phyloP scores from a whole-genome alignment of 2,888 invertebrate species.

The Himalopsyche japonica region DNA sequence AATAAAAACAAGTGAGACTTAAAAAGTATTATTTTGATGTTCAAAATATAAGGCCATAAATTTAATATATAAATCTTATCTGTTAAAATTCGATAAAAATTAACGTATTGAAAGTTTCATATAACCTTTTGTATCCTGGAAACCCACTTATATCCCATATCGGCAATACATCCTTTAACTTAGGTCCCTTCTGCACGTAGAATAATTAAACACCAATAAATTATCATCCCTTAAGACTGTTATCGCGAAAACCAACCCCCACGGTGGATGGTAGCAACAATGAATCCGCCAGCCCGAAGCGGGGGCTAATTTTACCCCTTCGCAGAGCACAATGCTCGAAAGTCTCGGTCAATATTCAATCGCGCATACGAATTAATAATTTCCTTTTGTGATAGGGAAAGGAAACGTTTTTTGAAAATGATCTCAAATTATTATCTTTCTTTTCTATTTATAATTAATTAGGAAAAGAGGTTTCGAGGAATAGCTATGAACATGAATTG shows the following conservation, averaged over 20 bases:
- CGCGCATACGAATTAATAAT: conserved; percentile 37
- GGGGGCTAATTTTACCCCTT: conserved; percentile 18
- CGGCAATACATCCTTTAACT: background rate
- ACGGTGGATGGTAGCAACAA: conserved; percentile 3
- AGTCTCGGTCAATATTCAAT: conserved; percentile 37
- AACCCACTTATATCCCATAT: background rate
- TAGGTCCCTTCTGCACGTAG: background rate
- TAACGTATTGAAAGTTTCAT: too few species aligned
- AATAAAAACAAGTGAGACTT: too few species aligned
- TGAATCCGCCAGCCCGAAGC: conserved; percentile 7
- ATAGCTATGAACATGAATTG: too few species aligned
- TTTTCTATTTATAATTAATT: too few species aligned
- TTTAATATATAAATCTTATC: too few species aligned
- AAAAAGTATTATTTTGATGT: too few species aligned
- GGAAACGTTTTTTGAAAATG: background rate
- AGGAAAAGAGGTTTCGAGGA: too few species aligned
- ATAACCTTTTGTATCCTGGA: too few species aligned
- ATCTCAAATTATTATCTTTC: too few species aligned
- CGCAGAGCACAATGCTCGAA: background rate
- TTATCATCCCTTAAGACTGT: conserved; percentile 8
- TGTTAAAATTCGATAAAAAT: too few species aligned
- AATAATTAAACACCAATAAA: conserved; percentile 23
- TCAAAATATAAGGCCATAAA: too few species aligned
- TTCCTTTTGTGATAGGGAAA: background rate
- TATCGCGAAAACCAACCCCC: conserved; percentile 16